These are phyloP conservation scores for Orycteropus afer DNA, from an alignment of 2,113 vertebrate genomes.

Conservation along the genomic window DNA sequence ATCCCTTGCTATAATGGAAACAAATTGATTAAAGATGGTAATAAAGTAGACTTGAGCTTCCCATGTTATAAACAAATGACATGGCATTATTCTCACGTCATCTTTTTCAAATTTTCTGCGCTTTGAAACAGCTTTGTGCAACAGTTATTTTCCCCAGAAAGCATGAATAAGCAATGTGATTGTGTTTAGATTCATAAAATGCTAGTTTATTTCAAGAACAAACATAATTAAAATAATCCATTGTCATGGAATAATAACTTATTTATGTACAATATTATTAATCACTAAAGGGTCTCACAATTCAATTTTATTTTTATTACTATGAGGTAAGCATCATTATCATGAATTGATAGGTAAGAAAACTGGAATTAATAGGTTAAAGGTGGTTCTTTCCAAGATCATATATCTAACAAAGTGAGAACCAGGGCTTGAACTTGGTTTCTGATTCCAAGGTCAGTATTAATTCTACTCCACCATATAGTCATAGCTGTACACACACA, in stretches of 20 bases:
- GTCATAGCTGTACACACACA: background rate
- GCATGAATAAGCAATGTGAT: background rate
- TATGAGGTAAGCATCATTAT: background rate
- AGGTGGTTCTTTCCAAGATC: background rate
- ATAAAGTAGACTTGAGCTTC: background rate
- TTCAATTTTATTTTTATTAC: background rate
- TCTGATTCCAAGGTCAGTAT: background rate
- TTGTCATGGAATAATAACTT: background rate
- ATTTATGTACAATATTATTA: background rate
- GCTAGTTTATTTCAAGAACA: slow-evolving; percentile 21
- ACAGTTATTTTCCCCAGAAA: background rate
- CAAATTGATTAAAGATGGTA: slow-evolving; percentile 45
- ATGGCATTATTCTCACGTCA: background rate
- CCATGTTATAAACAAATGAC: background rate
- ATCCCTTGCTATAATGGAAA: slow-evolving; percentile 36
- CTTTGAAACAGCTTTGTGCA: background rate
- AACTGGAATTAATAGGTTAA: background rate
- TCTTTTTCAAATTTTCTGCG: slow-evolving; percentile 5
- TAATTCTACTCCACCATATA: background rate
- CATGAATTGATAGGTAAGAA: background rate
- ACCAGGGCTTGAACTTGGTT: background rate
- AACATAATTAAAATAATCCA: background rate
- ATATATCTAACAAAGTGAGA: background rate
- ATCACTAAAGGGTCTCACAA: background rate
- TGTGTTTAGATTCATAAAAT: slow-evolving; percentile 2